Conservation (phyloP, 2,888 invertebrate genomes). For the Heteromurus nitidus region DNA sequence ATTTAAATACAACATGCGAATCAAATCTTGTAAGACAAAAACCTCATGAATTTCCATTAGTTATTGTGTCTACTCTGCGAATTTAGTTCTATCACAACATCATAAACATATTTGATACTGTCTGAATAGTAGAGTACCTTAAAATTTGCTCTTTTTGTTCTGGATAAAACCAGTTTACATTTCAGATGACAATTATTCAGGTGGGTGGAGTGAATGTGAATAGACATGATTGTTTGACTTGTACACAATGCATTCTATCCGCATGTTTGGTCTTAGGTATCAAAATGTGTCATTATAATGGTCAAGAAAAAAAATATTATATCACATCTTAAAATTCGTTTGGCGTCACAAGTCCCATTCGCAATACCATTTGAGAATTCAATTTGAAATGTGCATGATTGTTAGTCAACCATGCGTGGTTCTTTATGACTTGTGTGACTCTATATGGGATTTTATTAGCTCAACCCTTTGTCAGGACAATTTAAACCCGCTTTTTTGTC, state of each 20-base stretch:
- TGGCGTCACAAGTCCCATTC: slow-evolving; percentile 44
- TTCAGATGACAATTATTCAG: not conserved
- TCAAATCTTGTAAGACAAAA: too few relatives aligned
- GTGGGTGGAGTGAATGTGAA: slow-evolving; percentile 14
- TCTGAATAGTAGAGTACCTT: too few relatives aligned
- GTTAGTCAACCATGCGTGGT: slow-evolving; percentile 36
- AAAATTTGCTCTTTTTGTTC: too few relatives aligned
- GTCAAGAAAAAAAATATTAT: slow-evolving; percentile 29
- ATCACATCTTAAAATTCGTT: slow-evolving; percentile 30
- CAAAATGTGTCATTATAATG: not conserved
- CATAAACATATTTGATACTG: too few relatives aligned
- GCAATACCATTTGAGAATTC: slow-evolving; percentile 45
- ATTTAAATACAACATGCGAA: too few relatives aligned
- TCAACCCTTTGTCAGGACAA: not conserved
- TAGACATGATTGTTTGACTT: too few relatives aligned
- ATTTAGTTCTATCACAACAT: too few relatives aligned
- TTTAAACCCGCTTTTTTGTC: not conserved
- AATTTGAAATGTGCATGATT: slow-evolving; percentile 29
- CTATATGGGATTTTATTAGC: slow-evolving; percentile 36
- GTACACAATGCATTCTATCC: too few relatives aligned
- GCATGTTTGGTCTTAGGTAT: too few relatives aligned
- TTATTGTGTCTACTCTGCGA: too few relatives aligned
- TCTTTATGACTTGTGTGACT: slow-evolving; percentile 45
- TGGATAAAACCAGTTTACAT: too few relatives aligned
- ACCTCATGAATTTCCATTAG: too few relatives aligned